Base-by-base conservation (phyloP, 2,113 vertebrate species). In the Thamnophis sirtalis region DNA sequence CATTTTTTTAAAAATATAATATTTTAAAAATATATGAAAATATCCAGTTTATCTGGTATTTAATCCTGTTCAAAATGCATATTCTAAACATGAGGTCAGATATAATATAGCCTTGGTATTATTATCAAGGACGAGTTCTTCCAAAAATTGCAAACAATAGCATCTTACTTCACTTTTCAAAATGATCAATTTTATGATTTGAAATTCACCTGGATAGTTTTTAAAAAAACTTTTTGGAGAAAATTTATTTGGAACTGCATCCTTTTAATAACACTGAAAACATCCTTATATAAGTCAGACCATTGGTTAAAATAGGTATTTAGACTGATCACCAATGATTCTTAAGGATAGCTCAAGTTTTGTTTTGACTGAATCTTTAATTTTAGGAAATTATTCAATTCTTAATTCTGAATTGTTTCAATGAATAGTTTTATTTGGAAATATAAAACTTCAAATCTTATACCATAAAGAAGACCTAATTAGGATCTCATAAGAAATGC, bases 351-450 rank as follows among this genome's bases (percentile, higher is more conserved):
- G 5, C 50, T 87, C 9, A 26, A 26, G 33, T 26, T 50, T 51
- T 86, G 49, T 51, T 28, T 8, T 28, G 28, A 53, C 33, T 5
- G 5, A 86, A 86, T 15, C 26, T 53, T 53, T 90, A 51, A 90
- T 53, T 51, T 89, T 51, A 84, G 63, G 10, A 38, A 90, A 54
- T 26, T 90, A 54, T 22, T 54, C 91, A 96, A 92, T 93, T 96
- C 95, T 96, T 13, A 0, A 93, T 96, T 97, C 95, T 48, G 93
- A 89, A 96, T 96, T 86, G 53, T 91, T 95, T 95, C 95, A 93
- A 92, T 96, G 94, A 96, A 94, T 89, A 68, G 9, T 7, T 73
- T 90, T 84, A 21, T 17, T 54, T 84, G 21, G 89, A 84, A 80
- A 51, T 21, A 43, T 53, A 56, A 38, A 43, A 56, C 33, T 58